These are phyloP conservation scores for Sula dactylatra DNA, from an alignment of 2,113 vertebrate species.

Conservation along the genomic window DNA sequence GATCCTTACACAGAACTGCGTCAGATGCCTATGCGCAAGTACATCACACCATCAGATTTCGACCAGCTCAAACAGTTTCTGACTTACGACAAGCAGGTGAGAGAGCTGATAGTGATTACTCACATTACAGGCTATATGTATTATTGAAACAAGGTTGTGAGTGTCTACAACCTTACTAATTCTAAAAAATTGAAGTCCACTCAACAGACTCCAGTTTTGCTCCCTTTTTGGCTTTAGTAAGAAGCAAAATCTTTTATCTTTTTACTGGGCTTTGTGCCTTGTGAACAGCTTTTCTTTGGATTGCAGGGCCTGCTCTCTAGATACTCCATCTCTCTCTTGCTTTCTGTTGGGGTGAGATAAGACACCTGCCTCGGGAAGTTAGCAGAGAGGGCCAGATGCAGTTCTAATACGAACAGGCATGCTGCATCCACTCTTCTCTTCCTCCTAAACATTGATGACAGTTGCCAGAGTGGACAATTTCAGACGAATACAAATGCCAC, in stretches of 20 bases:
- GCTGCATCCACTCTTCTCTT: not conserved
- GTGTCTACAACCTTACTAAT: not conserved
- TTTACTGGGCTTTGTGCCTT: not conserved
- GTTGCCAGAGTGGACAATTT: not conserved
- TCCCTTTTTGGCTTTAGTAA: not conserved
- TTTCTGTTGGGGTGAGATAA: not conserved
- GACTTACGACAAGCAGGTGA: conserved; percentile 87
- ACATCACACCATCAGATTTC: conserved; percentile 65
- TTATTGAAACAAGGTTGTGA: not conserved
- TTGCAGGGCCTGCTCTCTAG: not conserved
- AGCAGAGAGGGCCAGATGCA: not conserved
- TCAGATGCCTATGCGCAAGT: conserved; percentile 41
- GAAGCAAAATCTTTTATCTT: not conserved
- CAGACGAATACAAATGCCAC: not conserved
- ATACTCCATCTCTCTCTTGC: not conserved
- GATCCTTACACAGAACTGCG: conserved; percentile 81
- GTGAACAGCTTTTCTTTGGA: not conserved
- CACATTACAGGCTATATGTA: not conserved
- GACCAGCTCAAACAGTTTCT: conserved; percentile 85
- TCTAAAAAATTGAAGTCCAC: not conserved
- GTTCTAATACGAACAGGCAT: not conserved
- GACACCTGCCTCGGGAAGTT: not conserved
- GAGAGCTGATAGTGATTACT: not conserved
- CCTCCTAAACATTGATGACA: not conserved
- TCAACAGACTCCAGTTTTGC: not conserved